Conservation (phyloP, 2,113 vertebrate genomes). For the Thymallus thymallus region DNA sequence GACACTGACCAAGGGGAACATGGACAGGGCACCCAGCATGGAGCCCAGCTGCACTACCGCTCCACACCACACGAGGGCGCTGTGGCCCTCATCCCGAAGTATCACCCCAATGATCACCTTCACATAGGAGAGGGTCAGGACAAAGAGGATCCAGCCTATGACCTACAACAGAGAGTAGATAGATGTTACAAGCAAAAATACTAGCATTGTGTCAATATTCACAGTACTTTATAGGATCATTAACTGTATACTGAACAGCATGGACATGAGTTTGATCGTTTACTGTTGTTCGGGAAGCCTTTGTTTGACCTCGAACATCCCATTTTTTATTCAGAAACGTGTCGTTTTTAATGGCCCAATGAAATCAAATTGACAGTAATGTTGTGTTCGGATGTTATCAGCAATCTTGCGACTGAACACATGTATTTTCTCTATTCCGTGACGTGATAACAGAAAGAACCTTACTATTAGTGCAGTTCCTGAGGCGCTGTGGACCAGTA, state of each 20-base stretch:
- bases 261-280: background rate
- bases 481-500: conserved; percentile 60
- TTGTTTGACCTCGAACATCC: background rate
- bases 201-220: background rate
- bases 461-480: conserved; percentile 77
- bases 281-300: background rate
- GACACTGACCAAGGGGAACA: conserved; percentile 79
- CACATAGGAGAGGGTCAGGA: conserved; percentile 80
- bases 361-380: background rate
- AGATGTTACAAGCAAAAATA: background rate
- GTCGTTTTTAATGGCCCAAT: background rate
- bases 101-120: conserved; percentile 83
- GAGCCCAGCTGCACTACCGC: conserved; percentile 84
- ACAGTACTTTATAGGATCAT: background rate
- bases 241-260: background rate
- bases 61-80: conserved; percentile 84
- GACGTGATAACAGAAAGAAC: background rate
- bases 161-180: conserved; percentile 64
- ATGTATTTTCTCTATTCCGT: background rate
- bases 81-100: conserved; percentile 80
- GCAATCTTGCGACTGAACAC: background rate
- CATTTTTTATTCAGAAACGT: background rate
- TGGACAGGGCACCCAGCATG: conserved; percentile 78
- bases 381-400: background rate
- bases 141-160: conserved; percentile 78